phyloP scores from a whole-genome alignment of 2,797 vertebrate species.

The Discoglossus pictus region DNA sequence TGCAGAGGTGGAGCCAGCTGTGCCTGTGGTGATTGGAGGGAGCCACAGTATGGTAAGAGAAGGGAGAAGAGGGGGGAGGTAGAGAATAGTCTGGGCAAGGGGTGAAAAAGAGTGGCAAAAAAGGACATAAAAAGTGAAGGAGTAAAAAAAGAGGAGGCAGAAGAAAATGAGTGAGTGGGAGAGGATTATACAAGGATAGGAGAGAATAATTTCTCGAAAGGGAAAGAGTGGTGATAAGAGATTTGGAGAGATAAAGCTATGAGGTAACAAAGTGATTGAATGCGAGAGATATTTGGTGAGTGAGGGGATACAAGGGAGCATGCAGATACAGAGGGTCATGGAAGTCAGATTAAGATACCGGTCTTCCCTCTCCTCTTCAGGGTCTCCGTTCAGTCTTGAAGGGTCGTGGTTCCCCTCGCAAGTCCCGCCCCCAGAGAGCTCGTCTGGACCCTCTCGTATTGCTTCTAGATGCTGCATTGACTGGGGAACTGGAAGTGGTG shows the following conservation, averaged over 20 bases:
- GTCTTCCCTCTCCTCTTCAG: slow-evolving; percentile 57
- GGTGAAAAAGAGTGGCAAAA: too few species aligned
- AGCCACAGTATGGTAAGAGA: slow-evolving; percentile 15
- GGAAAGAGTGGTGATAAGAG: too few species aligned
- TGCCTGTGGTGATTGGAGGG: slow-evolving; percentile 26
- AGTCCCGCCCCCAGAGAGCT: slow-evolving; percentile 64
- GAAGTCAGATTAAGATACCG: too few species aligned
- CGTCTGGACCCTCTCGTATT: slow-evolving; percentile 83
- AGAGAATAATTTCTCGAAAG: too few species aligned
- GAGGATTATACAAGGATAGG: too few species aligned
- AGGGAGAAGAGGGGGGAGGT: background rate
- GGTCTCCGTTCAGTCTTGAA: slow-evolving; percentile 80
- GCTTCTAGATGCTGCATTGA: slow-evolving; percentile 82
- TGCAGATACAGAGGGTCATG: background rate
- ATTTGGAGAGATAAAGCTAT: too few species aligned
- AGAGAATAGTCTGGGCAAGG: background rate
- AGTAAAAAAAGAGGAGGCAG: too few species aligned
- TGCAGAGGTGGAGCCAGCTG: background rate
- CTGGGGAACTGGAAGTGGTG: slow-evolving; percentile 87
- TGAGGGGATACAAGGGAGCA: background rate
- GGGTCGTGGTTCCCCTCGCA: slow-evolving; percentile 59
- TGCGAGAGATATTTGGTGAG: too few species aligned
- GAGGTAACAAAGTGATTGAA: too few species aligned
- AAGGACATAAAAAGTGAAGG: background rate
- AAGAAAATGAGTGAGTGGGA: too few species aligned